Evolutionary conservation across 2,113 vertebrate species (phyloP).

Genomic region (Pristiophorus japonicus): DNA sequence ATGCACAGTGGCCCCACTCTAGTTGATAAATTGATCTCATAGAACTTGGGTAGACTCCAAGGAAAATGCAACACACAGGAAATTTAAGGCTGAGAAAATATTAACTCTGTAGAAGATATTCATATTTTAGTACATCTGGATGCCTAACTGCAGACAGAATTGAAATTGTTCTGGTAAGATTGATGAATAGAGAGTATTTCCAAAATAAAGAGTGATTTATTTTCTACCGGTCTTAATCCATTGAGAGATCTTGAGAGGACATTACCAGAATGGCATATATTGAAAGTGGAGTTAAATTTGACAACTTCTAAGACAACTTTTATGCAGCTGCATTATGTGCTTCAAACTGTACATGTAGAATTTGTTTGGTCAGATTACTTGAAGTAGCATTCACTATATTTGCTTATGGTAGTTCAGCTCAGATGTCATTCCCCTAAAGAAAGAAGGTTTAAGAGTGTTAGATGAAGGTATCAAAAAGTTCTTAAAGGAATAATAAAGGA

Average conservation of each 20-base stretch:
- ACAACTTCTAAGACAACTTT: not conserved
- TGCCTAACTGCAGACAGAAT: not conserved
- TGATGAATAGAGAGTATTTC: not conserved
- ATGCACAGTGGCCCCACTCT: slow-evolving; percentile 11
- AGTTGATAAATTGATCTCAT: not conserved
- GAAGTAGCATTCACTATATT: not conserved
- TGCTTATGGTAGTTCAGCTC: not conserved
- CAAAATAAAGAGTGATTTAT: not conserved
- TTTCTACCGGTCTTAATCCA: not conserved
- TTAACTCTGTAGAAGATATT: not conserved
- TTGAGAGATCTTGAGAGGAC: not conserved
- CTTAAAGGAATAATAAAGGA: not conserved
- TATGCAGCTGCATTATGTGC: not conserved
- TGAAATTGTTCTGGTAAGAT: not conserved
- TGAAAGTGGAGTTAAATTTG: not conserved
- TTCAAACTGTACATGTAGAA: not conserved
- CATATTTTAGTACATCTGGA: slow-evolving; percentile 12
- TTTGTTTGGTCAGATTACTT: not conserved
- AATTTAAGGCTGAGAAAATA: slow-evolving; percentile 2
- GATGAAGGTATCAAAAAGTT: not conserved
- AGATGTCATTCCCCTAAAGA: not conserved
- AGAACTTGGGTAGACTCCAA: slow-evolving; percentile 8
- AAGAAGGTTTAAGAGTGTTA: not conserved
- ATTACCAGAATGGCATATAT: not conserved
- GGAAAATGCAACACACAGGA: slow-evolving; percentile 25